phyloP scores from a whole-genome alignment of 92 coral and sea anemone genomes.

The Pocillopora meandrina region DNA sequence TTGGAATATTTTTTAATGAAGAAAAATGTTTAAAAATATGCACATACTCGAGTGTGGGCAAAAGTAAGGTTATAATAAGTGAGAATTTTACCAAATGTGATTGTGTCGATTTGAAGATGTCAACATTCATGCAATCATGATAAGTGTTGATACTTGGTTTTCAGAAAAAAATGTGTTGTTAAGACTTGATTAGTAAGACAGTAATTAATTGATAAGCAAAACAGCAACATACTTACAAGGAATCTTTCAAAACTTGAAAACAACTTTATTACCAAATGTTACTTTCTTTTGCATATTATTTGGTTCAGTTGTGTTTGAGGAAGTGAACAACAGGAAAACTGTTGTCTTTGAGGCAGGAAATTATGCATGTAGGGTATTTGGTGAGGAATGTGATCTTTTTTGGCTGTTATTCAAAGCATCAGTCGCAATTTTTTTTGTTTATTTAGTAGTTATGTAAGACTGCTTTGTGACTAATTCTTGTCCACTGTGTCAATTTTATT shows the following conservation, averaged over 20 bases:
- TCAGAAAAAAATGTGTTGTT: neutral
- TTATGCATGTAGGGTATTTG: neutral
- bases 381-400: neutral
- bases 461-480: neutral
- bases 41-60: too few species aligned
- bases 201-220: conserved; percentile 1
- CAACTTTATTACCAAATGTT: neutral
- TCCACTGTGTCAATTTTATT: neutral
- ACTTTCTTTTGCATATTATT: neutral
- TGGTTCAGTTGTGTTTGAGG: neutral
- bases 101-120: neutral
- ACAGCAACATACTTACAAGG: neutral
- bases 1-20: too few species aligned
- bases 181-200: neutral
- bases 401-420: conserved; percentile 1
- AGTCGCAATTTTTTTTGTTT: neutral
- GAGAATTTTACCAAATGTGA: neutral
- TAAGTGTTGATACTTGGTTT: conserved; percentile 1
- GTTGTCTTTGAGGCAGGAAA: conserved; percentile 8
- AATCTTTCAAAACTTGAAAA: neutral
- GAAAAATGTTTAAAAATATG: too few species aligned
- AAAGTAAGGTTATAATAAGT: neutral
- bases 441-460: neutral
- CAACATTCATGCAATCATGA: neutral
- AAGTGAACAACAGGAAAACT: neutral